Percentiles rank a stretch among this genome's conserved stretches.
Conservation (phyloP, 1,140 invertebrate genomes). For the Drosophila pruinosa region DNA sequence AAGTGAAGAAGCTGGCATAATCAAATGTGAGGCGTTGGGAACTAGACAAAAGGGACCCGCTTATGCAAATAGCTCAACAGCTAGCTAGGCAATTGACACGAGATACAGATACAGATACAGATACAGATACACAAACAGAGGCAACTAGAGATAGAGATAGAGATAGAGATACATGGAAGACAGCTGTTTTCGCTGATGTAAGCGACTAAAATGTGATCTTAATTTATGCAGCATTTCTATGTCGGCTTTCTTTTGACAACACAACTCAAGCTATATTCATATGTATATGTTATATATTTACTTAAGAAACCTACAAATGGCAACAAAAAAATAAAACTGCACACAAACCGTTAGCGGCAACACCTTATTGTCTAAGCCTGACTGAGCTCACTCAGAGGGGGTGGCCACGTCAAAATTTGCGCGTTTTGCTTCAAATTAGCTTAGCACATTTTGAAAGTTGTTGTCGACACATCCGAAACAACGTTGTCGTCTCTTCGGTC, state of each 20-base stretch:
- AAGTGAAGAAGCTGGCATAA: conserved; percentile 62
- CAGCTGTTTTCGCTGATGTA: conserved; percentile 70
- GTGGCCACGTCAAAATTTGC: conserved; percentile 33
- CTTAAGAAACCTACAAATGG: conserved; percentile 17
- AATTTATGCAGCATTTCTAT: conserved; percentile 74
- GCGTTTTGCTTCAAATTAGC: conserved; percentile 49
- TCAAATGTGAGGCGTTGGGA: conserved; percentile 43
- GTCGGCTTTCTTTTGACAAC: conserved; percentile 71
- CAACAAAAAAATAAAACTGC: conserved; percentile 28
- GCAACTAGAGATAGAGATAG: neutral
- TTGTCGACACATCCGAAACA: conserved; percentile 30
- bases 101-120: conserved; percentile 21
- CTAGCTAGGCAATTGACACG: conserved; percentile 24
- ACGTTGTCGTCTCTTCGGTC: neutral
- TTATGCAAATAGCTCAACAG: conserved; percentile 64
- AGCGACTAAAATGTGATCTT: conserved; percentile 60
- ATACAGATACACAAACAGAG: conserved; percentile 15
- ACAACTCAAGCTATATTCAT: neutral
- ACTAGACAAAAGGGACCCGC: conserved; percentile 63
- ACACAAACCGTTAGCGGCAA: conserved; percentile 49
- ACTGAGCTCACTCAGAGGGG: conserved; percentile 29
- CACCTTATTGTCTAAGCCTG: conserved; percentile 10
- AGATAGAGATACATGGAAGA: conserved; percentile 17
- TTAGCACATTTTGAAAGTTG: conserved; percentile 75
- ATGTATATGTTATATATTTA: conserved; percentile 3